phyloP scores from a whole-genome alignment of 2,797 vertebrate species.

The Acanthurus lineatus region DNA sequence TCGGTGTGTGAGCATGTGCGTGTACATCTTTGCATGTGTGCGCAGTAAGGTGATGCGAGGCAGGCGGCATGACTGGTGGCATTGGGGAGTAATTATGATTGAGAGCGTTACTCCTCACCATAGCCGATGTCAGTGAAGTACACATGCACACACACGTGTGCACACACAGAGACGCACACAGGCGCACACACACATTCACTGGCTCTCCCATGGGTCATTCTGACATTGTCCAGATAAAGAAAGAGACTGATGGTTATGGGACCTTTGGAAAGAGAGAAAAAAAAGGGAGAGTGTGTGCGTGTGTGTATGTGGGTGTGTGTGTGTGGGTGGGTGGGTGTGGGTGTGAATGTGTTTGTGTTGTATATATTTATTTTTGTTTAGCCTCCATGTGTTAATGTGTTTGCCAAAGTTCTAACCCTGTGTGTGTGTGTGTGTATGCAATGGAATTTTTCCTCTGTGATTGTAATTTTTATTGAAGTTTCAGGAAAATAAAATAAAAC shows the following conservation, averaged over 20 bases:
- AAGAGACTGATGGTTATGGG: constrained; percentile 79
- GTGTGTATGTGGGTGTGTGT: constrained; percentile 23
- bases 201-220: constrained; percentile 80
- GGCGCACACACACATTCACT: constrained; percentile 49
- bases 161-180: constrained; percentile 40
- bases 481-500: not conserved
- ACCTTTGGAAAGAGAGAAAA: constrained; percentile 55
- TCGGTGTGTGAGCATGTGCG: constrained; percentile 17
- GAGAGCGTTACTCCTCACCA: constrained; percentile 81
- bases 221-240: constrained; percentile 88
- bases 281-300: constrained; percentile 23
- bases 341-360: constrained; percentile 48
- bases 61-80: constrained; percentile 80
- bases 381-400: constrained; percentile 73
- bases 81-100: constrained; percentile 85
- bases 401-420: constrained; percentile 51
- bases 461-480: constrained; percentile 23
- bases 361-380: constrained; percentile 76
- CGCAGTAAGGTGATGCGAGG: constrained; percentile 67
- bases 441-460: not conserved
- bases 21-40: constrained; percentile 22
- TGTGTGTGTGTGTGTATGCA: not conserved
- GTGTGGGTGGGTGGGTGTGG: constrained; percentile 51
- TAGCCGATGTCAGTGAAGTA: constrained; percentile 73
- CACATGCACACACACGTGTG: constrained; percentile 36